A percentile compares a stretch with the other conserved stretches of the same genome.
Conservation (phyloP, 1,140 invertebrate species). For the Drosophila orosa region DNA sequence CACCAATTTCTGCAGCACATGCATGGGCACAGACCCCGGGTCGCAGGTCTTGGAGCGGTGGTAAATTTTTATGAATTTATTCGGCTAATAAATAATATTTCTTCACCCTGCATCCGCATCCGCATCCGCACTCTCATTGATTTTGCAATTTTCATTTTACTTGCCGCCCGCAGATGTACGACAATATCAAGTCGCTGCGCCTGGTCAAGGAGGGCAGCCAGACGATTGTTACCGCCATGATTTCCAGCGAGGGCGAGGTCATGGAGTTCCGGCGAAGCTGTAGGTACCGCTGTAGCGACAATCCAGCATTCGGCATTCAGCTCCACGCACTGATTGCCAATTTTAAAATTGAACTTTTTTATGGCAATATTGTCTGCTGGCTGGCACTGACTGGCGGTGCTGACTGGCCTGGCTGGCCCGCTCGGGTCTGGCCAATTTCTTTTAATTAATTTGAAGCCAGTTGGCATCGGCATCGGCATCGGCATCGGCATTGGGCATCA, state of each 20-base stretch:
- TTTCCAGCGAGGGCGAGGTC: constrained; percentile 93
- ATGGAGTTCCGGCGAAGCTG: constrained; percentile 90
- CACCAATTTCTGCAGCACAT: constrained; percentile 78
- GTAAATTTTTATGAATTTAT: constrained; percentile 83
- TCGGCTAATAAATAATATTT: constrained; percentile 78
- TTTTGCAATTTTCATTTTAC: constrained; percentile 76
- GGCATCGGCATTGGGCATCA: constrained; percentile 29
- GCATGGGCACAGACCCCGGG: constrained; percentile 36
- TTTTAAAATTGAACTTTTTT: constrained; percentile 83
- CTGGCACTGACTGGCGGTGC: constrained; percentile 22
- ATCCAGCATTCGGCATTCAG: constrained; percentile 28
- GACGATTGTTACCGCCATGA: constrained; percentile 90
- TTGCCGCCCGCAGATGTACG: constrained; percentile 90
- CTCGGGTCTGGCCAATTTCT: constrained; percentile 67
- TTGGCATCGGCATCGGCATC: constrained; percentile 13
- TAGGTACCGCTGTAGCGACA: constrained; percentile 69
- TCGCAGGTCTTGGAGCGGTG: constrained; percentile 26
- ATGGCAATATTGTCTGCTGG: constrained; percentile 65
- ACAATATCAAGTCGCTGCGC: constrained; percentile 92
- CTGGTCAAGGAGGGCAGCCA: constrained; percentile 87
- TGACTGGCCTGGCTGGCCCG: constrained; percentile 11
- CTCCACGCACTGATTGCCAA: constrained; percentile 78
- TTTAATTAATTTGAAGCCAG: constrained; percentile 82
- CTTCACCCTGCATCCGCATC: not conserved
- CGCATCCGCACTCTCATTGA: constrained; percentile 47